Evolutionary conservation across 2,888 invertebrate species (phyloP).

Genomic region (Synergus laeviventris): DNA sequence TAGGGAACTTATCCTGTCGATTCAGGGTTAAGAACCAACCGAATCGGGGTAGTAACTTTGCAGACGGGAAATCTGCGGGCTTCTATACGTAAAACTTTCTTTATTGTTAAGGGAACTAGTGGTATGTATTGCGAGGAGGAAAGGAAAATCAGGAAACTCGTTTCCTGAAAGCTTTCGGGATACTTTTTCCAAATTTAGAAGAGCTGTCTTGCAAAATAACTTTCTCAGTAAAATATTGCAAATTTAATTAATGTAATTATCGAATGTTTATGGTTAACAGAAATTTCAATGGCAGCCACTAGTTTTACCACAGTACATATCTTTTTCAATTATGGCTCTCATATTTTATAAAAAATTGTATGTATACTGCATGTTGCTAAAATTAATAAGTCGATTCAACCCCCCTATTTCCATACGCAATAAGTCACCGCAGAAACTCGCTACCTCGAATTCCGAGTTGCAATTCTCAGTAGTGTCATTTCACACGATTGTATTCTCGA

Average conservation of each 20-base stretch:
- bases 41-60: conserved; percentile 34
- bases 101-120: conserved; percentile 26
- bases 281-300: no score
- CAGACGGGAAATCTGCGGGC: conserved; percentile 36
- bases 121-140: conserved; percentile 7
- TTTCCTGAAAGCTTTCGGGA: conserved; percentile 30
- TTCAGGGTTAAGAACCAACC: conserved; percentile 32
- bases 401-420: not conserved
- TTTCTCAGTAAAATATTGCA: not conserved
- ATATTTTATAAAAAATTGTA: no score
- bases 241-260: no score
- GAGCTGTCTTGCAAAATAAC: not conserved
- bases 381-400: no score
- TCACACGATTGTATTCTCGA: conserved; percentile 36
- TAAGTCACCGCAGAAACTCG: not conserved
- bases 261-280: no score
- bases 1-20: conserved; percentile 9
- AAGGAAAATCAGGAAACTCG: conserved; percentile 23
- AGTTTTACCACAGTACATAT: no score
- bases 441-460: conserved; percentile 9
- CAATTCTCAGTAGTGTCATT: conserved; percentile 39
- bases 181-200: conserved; percentile 13
- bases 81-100: conserved; percentile 32
- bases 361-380: no score
- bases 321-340: no score